Base-by-base conservation (phyloP, 1,140 invertebrate species). In the Ridgeia piscesae region DNA sequence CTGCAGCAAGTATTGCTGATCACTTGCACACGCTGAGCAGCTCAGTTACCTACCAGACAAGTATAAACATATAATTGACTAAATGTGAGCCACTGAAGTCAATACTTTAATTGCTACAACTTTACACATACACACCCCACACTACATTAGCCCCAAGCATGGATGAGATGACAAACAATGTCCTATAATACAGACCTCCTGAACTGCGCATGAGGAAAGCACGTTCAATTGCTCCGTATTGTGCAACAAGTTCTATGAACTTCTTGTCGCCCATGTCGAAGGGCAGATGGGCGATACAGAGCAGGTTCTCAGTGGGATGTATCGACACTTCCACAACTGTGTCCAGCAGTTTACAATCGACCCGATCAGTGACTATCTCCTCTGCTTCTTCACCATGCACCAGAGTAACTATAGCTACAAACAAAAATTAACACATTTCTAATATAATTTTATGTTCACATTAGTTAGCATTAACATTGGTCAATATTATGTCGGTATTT, bases 231-330 rank as follows among this genome's bases (percentile, higher is more conserved):
- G 96, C 94, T 14, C 97, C 97, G 94, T 96, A 96, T 89, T 95
- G 94, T 2, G 94, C 92, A 4, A 97, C 96, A 8, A 97, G 94
- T 31, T 95, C 94, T 4, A 94, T 93, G 93, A 97, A 97, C 91
- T 97, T 95, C 34, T 96, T 94, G 91, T 97, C 96, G 0, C 95
- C 96, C 27, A 96, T 96, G 58, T 94, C 94, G 0, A 95, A 92
- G 0, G 97, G 97, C 31, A 97, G 94, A 77, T 97, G 95, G 14
- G 96, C 96, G 6, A 97, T 95, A 94, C 97, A 97, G 8, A 97
- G 94, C 92, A 97, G 95, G 93, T 96, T 96, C 92, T 97, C 96
- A 27, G 96, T 96, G 35, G 95, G 95, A 34, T 96, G 96, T 8
- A 96, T 95, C 31, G 94, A 94, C 77, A 97, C 94, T 33, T 93